A percentile compares a stretch with the other conserved stretches of the same genome.
Conservation (phyloP, 2,113 vertebrate genomes). For the Callipepla californica region DNA sequence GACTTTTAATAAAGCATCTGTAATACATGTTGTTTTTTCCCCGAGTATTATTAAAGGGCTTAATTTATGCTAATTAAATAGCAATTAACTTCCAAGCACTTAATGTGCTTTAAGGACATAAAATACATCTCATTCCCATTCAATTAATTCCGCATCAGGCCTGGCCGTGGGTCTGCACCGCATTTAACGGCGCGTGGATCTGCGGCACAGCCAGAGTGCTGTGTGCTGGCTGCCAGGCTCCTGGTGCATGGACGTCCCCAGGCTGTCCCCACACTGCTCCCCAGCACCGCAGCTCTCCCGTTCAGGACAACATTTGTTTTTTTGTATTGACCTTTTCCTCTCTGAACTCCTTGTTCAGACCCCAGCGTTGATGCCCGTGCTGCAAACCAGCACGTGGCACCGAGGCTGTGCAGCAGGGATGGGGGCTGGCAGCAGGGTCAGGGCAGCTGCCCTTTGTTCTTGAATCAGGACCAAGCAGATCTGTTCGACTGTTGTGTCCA, state of each 20-base stretch:
- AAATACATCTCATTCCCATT: slow-evolving; percentile 28
- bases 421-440: background rate
- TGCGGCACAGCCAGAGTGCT: fast-evolving
- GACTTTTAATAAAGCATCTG: slow-evolving; percentile 45
- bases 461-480: background rate
- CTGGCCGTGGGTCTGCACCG: background rate
- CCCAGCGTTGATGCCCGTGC: background rate
- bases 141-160: background rate
- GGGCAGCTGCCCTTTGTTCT: background rate
- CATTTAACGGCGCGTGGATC: background rate
- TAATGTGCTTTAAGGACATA: slow-evolving; percentile 51
- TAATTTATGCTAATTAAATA: slow-evolving; percentile 69
- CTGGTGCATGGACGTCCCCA: fast-evolving
- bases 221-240: background rate
- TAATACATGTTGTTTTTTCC: slow-evolving; percentile 29
- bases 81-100: slow-evolving; percentile 59
- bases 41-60: slow-evolving; percentile 36
- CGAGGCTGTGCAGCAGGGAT: background rate
- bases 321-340: background rate
- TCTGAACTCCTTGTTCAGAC: background rate
- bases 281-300: background rate
- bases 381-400: background rate
- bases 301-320: background rate
- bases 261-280: background rate
- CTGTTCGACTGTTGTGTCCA: background rate